Percentiles rank a stretch among this genome's conserved stretches.
These are phyloP conservation scores for Tragelaphus buxtoni DNA, from an alignment of 2,113 vertebrate genomes.

Conservation along the genomic window DNA sequence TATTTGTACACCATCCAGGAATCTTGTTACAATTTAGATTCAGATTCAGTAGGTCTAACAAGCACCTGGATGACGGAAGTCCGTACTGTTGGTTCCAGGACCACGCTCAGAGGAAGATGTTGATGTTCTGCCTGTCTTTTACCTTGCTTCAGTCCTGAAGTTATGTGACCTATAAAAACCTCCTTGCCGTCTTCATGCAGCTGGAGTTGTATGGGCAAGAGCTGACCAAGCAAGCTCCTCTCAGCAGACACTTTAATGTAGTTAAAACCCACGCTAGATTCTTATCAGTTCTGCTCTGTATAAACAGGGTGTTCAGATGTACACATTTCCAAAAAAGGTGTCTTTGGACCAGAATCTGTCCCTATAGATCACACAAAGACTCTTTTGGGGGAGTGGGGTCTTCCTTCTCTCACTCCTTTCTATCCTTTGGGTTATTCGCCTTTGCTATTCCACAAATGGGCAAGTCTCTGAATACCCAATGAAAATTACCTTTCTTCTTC, in stretches of 20 bases:
- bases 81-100: background rate
- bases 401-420: background rate
- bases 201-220: background rate
- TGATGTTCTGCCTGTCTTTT: background rate
- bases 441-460: background rate
- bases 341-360: background rate
- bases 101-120: accelerated
- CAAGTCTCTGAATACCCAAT: background rate
- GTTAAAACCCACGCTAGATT: background rate
- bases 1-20: background rate
- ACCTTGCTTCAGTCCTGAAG: background rate
- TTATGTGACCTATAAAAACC: too few species aligned
- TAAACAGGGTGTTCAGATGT: background rate
- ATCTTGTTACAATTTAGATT: background rate
- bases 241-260: background rate
- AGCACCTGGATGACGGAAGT: background rate
- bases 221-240: background rate
- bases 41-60: background rate
- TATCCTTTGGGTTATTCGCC: background rate
- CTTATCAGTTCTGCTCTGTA: background rate
- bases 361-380: background rate
- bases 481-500: background rate
- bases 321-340: background rate
- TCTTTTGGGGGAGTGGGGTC: too few species aligned
- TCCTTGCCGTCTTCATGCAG: background rate